Base-by-base conservation (phyloP, 2,113 vertebrate genomes). In the Podarcis muralis region DNA sequence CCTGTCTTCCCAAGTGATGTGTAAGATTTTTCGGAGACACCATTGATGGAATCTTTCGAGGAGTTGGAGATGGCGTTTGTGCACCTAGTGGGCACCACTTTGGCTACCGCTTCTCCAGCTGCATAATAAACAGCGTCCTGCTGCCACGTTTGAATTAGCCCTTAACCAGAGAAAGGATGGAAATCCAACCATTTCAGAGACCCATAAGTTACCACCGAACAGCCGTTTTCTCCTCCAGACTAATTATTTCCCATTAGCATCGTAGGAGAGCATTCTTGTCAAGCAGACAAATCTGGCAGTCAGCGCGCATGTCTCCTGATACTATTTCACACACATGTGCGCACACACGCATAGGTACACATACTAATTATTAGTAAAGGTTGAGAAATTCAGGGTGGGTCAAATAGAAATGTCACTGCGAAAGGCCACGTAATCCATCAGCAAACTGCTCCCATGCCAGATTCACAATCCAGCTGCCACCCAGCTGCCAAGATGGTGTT, bases 391-490 rank as follows among this genome's bases (percentile, higher is more conserved):
- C 82, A 93, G 69, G 84, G 6, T 0, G 12, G 0, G 0, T 9
- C 66, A 62, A 91, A 88, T 37, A 74, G 85, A 84, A 89, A 0
- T 11, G 23, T 35, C 90, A n/a, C 25, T 91, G 1, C 0, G 59
- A 20, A 65, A 83, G 72, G 40, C 40, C 92, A 68, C 53, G 57
- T 35, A 57, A 65, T 35, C 91, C 30, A 35, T 92, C 93, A 87
- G 71, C 72, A 88, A 88, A 4, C 12, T 66, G 32, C 82, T 43
- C 3, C 16, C 43, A 9, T 65, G 18, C 30, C 91, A 76, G 74
- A 83, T 89, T 30, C 91, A 53, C 25, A 79, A 68, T 8, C 84
- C 84, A 85, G 40, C 62, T 86, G 32, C 43, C 71, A 30, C 12
- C 82, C 83, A 37, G 4, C 37, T 90, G 88, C 53, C 91, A 88